Percentiles rank a stretch among this genome's conserved stretches.
Evolutionary conservation across 2,888 invertebrate genomes (phyloP).

Genomic region (Stramonita haemastoma): DNA sequence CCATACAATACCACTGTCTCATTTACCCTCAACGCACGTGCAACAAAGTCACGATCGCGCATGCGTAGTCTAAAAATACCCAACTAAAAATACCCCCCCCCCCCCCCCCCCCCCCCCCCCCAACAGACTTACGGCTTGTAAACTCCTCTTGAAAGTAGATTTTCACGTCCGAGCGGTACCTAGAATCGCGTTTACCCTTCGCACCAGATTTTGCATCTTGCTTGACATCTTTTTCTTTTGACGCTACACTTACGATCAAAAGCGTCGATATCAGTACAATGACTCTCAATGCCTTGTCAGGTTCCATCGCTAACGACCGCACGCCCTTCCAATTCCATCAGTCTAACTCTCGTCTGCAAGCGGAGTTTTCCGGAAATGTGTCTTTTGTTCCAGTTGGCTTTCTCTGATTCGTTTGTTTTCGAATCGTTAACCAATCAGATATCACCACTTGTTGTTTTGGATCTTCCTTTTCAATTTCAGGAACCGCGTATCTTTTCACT

Average conservation of each 20-base stretch:
- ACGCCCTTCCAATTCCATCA: background rate
- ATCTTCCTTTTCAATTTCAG: background rate
- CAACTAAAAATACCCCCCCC: background rate
- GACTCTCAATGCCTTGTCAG: background rate
- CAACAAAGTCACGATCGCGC: background rate
- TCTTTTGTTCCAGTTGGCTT: background rate
- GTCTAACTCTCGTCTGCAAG: background rate
- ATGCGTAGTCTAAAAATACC: background rate
- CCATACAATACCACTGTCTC: too few species aligned
- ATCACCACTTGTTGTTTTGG: background rate
- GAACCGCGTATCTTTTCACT: too few species aligned
- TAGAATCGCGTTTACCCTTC: background rate
- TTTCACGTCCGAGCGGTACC: background rate
- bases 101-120: too few species aligned
- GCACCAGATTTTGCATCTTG: background rate
- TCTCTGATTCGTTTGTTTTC: background rate
- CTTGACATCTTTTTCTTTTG: background rate
- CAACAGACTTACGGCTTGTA: background rate
- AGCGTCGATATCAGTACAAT: background rate
- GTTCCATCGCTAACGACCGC: background rate
- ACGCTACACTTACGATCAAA: background rate
- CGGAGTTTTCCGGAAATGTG: constrained; percentile 20
- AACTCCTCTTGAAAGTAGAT: background rate
- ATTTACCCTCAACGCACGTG: background rate
- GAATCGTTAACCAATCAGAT: background rate